phyloP scores from a whole-genome alignment of 2,113 vertebrate species.

The Ia io region DNA sequence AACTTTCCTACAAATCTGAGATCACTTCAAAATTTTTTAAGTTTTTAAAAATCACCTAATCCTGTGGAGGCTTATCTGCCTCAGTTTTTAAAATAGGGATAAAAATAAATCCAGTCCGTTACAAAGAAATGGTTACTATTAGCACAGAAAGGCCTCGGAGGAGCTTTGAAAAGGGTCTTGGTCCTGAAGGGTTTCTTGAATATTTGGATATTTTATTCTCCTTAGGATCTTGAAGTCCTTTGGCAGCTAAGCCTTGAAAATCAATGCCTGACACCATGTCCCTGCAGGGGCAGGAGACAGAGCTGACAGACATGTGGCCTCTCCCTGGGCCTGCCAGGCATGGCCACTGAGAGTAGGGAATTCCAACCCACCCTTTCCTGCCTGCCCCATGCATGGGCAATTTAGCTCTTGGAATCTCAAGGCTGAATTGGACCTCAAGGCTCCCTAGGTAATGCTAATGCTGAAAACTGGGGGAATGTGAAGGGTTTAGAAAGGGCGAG shows the following conservation, averaged over 20 bases:
- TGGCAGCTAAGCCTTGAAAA: neutral
- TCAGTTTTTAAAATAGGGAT: neutral
- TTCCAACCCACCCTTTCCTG: neutral
- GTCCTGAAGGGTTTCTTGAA: conserved; percentile 7
- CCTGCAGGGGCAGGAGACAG: neutral
- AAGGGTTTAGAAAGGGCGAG: neutral
- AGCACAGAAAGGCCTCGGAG: neutral
- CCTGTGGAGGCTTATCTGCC: neutral
- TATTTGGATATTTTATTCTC: neutral
- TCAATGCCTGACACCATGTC: neutral
- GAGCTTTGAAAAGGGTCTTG: neutral
- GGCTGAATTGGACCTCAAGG: neutral
- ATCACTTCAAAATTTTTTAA: neutral
- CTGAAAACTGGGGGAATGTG: neutral
- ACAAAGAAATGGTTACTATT: neutral
- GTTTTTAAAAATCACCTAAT: conserved; percentile 2
- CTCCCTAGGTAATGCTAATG: neutral
- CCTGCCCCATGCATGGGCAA: too few species aligned
- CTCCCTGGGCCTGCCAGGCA: neutral
- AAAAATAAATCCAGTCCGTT: neutral
- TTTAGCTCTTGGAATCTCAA: neutral
- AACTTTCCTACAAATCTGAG: neutral
- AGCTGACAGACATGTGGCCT: neutral
- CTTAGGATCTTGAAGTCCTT: neutral
- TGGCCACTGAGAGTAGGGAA: neutral